Conservation (phyloP, 1,140 invertebrate genomes). For the Euwallacea fornicatus region DNA sequence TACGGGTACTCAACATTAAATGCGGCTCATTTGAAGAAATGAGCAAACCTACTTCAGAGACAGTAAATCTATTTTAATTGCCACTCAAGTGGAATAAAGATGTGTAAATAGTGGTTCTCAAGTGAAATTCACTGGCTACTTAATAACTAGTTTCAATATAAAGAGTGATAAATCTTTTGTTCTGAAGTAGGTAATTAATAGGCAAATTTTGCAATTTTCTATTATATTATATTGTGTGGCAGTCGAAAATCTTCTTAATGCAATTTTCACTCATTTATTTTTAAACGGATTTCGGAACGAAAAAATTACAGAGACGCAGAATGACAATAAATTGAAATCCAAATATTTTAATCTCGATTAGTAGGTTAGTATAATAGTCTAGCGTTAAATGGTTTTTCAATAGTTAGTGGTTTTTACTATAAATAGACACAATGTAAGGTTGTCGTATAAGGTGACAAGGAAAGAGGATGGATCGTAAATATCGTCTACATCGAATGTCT, state of each 20-base stretch:
- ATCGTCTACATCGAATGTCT: conserved; percentile 27
- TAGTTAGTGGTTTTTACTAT: conserved; percentile 30
- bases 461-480: conserved; percentile 21
- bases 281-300: background rate
- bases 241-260: background rate
- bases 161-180: conserved; percentile 9
- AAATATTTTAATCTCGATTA: conserved; percentile 19
- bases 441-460: conserved; percentile 14
- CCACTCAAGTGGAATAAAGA: background rate
- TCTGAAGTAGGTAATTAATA: conserved; percentile 2
- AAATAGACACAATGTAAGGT: conserved; percentile 24
- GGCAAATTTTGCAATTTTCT: conserved; percentile 2
- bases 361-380: conserved; percentile 29
- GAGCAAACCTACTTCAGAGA: too few species aligned
- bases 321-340: background rate
- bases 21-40: too few species aligned
- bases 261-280: background rate
- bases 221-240: background rate
- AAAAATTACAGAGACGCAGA: too few species aligned
- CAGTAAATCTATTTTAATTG: too few species aligned
- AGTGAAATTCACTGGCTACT: background rate
- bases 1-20: too few species aligned
- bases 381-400: conserved; percentile 24
- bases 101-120: conserved; percentile 1
- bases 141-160: conserved; percentile 10